Evolutionary conservation across 2,888 invertebrate genomes (phyloP).

Genomic region (Mongoloraphidia duomilia): DNA sequence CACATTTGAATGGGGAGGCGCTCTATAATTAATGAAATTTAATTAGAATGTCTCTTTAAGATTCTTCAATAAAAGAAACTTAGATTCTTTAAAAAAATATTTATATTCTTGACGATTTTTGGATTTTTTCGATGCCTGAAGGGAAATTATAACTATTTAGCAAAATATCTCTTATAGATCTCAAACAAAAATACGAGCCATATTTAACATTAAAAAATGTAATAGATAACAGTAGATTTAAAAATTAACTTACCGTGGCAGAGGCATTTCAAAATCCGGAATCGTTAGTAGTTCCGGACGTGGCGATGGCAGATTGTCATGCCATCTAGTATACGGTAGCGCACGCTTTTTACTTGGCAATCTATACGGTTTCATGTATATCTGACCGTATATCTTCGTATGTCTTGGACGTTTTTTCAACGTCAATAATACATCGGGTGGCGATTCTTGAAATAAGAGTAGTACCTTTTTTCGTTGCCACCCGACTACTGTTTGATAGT

Average conservation of each 20-base stretch:
- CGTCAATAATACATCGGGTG: conserved; percentile 67
- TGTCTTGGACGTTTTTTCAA: conserved; percentile 73
- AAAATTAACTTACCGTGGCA: conserved; percentile 33
- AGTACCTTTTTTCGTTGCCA: conserved; percentile 71
- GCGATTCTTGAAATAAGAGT: conserved; percentile 56
- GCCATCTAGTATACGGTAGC: conserved; percentile 47
- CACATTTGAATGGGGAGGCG: conserved; percentile 17
- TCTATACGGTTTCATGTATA: conserved; percentile 56
- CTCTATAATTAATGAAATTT: conserved; percentile 12
- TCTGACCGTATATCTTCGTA: conserved; percentile 62
- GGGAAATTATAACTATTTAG: neutral
- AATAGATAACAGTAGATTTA: neutral
- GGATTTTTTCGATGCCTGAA: neutral
- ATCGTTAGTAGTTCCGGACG: conserved; percentile 45
- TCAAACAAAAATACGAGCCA: neutral
- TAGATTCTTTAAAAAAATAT: neutral
- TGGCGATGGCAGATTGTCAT: conserved; percentile 53
- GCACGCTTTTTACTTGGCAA: conserved; percentile 57
- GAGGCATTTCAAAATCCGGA: conserved; percentile 41
- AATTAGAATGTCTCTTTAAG: too few relatives aligned
- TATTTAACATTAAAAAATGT: too few relatives aligned
- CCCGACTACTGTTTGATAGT: conserved; percentile 60
- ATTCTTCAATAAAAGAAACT: neutral
- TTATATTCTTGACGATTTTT: neutral
- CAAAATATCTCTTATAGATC: neutral